Conservation (phyloP, 2,113 vertebrate genomes). For the Nesogale talazaci region DNA sequence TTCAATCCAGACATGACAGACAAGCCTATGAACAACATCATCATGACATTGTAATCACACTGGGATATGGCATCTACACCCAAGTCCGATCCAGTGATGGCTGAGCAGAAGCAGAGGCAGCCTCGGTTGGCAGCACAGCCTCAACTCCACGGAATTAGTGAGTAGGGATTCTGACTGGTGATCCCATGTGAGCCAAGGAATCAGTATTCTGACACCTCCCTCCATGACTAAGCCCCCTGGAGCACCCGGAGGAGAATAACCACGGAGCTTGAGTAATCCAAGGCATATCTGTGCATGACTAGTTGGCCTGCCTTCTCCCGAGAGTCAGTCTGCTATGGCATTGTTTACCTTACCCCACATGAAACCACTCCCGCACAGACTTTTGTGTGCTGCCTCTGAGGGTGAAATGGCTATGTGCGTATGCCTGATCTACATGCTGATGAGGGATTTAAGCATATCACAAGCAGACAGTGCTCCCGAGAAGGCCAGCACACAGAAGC, state of each 20-base stretch:
- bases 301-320: not conserved
- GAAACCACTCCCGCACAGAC: not conserved
- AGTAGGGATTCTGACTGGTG: not conserved
- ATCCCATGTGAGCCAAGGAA: not conserved
- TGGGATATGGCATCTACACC: not conserved
- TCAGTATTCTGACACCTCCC: not conserved
- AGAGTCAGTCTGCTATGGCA: not conserved
- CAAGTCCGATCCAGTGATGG: not conserved
- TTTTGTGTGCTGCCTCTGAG: not conserved
- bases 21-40: not conserved
- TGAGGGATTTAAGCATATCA: no score
- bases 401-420: not conserved
- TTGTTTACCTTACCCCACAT: not conserved
- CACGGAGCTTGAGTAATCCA: not conserved
- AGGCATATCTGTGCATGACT: not conserved
- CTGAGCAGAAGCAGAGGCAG: not conserved
- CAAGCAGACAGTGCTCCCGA: not conserved
- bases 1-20: not conserved
- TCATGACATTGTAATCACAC: not conserved
- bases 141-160: not conserved
- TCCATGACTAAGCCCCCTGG: not conserved
- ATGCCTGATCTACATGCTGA: not conserved
- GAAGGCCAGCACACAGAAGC: not conserved
- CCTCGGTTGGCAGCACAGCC: not conserved
- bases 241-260: not conserved